Base-by-base conservation (phyloP, 2,797 vertebrate genomes). In the Iguana delicatissima region DNA sequence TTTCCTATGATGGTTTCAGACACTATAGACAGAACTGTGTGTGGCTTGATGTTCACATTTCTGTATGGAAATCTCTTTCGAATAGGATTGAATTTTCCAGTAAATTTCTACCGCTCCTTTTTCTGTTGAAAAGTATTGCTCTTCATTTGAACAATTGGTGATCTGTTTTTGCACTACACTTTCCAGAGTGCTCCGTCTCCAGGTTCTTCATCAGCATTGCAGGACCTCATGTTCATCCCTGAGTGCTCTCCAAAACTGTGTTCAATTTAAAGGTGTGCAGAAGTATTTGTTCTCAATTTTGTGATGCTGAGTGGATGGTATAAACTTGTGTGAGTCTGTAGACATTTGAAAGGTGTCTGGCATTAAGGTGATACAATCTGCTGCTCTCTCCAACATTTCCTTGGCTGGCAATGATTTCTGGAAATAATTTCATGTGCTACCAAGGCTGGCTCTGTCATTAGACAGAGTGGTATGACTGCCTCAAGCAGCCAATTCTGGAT, bases 1-100 rank as follows among this genome's bases (percentile, higher is more conserved):
- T 6, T n/a, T 20, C 1, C 32, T 12, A 42, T 52, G 59, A 72
- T 73, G 86, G 87, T 89, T 93, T 84, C 14, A 76, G 91, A 69
- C 85, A 92, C 89, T 52, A 52, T 79, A 69, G 38, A 46, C 42
- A 46, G 42, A 46, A 4, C 42, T 38, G 24, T 64, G 67, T 76
- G 50, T 55, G 72, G 69, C n/a, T 29, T 50, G 6, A 42, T 57
- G 14, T 46, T 73, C 38, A 57, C 9, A 57, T 81, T 87, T 87
- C 46, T 57, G 22, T 64, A 42, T 62, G 52, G 82, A 76, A 83
- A 83, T 16, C 55, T 59, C 32, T 74, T 64, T 87, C 35, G 74
- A 76, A 76, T 57, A 76, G 22, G 26, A 32, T 6, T 29, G 59
- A 67, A 42, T 52, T 73, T 64, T 32, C 26, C 29, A 72, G 7